A percentile compares a stretch with the other conserved stretches of the same genome.
Conservation (phyloP, 2,797 vertebrate genomes). For the Neosilurus mollespiculum region DNA sequence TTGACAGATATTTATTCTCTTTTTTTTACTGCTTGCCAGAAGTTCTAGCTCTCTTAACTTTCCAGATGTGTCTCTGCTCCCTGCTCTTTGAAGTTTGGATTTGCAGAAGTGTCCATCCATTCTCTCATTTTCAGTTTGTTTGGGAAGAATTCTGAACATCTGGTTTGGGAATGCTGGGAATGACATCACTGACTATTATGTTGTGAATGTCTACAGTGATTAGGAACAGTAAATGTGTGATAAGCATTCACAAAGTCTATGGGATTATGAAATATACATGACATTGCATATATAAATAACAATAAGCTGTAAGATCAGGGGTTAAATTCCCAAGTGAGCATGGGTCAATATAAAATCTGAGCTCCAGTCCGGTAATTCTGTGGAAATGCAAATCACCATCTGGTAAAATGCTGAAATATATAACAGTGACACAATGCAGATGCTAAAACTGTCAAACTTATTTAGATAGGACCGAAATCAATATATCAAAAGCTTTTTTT, state of each 20-base stretch:
- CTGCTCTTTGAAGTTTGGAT: constrained; percentile 32
- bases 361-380: neutral
- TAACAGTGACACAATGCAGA: neutral
- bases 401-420: neutral
- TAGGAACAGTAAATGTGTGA: constrained; percentile 31
- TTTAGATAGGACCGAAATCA: neutral
- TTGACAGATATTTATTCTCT: constrained; percentile 51
- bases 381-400: neutral
- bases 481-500: neutral
- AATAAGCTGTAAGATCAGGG: neutral
- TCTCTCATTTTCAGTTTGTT: constrained; percentile 42
- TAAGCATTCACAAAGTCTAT: neutral
- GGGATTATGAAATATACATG: neutral
- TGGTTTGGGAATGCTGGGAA: constrained; percentile 11
- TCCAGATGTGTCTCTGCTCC: constrained; percentile 47
- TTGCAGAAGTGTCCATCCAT: constrained; percentile 36
- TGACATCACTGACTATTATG: constrained; percentile 21
- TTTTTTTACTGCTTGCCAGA: constrained; percentile 37
- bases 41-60: constrained; percentile 23
- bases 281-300: neutral
- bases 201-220: constrained; percentile 16
- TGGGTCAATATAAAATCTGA: neutral
- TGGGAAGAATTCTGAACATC: constrained; percentile 20
- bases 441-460: neutral
- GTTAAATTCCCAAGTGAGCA: neutral